Conservation (phyloP, 2,888 invertebrate genomes). For the Morpho deidamia region DNA sequence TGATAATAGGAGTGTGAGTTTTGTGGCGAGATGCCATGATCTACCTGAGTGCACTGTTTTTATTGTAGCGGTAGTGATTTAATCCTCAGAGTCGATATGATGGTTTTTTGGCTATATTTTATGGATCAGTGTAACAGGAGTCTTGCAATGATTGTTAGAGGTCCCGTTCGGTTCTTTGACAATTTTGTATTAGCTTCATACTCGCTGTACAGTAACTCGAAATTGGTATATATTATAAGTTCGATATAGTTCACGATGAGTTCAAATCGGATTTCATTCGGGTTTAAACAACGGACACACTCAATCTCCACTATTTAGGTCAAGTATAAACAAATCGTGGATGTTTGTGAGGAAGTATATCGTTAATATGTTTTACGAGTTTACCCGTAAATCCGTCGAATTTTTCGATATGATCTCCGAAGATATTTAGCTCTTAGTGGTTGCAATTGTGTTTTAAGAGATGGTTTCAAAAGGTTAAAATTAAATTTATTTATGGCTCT, state of each 20-base stretch:
- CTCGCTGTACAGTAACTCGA: no score
- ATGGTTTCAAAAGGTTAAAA: conserved; percentile 21
- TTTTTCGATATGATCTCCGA: conserved; percentile 14
- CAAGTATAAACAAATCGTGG: conserved; percentile 24
- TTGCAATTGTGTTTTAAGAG: conserved; percentile 11
- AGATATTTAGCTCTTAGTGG: conserved; percentile 9
- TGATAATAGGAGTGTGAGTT: no score
- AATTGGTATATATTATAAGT: neutral
- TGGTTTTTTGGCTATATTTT: no score
- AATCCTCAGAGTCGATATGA: no score
- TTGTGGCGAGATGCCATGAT: no score
- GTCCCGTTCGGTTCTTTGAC: no score
- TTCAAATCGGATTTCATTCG: conserved; percentile 1
- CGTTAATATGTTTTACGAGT: conserved; percentile 24
- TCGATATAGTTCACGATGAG: no score
- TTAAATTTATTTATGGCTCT: conserved; percentile 21
- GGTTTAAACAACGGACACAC: conserved; percentile 19
- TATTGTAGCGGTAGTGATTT: no score
- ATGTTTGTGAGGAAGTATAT: conserved; percentile 21
- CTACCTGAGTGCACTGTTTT: no score
- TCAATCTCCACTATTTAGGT: conserved; percentile 19
- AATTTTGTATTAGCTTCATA: no score
- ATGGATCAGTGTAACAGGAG: no score
- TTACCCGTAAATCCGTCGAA: conserved; percentile 18
- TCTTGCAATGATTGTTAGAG: no score